These are phyloP conservation scores for Lasioglossum vierecki DNA, from an alignment of 2,888 invertebrate species.

Conservation along the genomic window DNA sequence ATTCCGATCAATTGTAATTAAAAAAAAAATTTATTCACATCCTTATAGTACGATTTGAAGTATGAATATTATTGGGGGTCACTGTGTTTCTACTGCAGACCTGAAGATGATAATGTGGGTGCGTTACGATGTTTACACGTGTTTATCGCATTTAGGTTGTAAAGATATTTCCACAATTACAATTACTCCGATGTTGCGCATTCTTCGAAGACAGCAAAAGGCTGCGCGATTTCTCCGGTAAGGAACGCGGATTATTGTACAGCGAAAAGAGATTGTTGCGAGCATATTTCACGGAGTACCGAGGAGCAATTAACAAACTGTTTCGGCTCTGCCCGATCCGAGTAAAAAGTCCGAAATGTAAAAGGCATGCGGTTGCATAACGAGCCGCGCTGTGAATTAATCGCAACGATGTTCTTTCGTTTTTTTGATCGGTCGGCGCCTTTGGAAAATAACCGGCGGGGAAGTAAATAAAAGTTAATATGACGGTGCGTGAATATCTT, in stretches of 20 bases:
- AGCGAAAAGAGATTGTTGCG: not conserved
- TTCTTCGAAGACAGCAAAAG: not conserved
- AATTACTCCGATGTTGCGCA: not conserved
- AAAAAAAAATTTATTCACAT: too few relatives aligned
- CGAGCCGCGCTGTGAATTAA: conserved; percentile 14
- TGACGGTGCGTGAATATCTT: not conserved
- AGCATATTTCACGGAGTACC: not conserved
- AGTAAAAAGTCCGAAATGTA: conserved; percentile 4
- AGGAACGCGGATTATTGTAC: not conserved
- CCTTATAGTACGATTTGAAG: too few relatives aligned
- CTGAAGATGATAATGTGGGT: not conserved
- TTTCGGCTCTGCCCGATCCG: not conserved
- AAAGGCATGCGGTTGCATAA: conserved; percentile 6
- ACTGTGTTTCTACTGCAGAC: not conserved
- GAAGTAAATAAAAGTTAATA: conserved; percentile 15
- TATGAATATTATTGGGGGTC: too few relatives aligned
- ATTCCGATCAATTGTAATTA: too few relatives aligned
- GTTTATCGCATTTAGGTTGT: not conserved
- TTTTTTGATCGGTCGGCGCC: conserved; percentile 5
- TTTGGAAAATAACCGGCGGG: not conserved
- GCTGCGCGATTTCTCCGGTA: not conserved
- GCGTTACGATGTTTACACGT: not conserved
- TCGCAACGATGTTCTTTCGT: not conserved
- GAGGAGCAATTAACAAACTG: not conserved
- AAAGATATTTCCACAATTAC: too few relatives aligned